A percentile compares a stretch with the other conserved stretches of the same genome.
Conservation (phyloP, 2,888 invertebrate genomes). For the Nomada hirtipes region DNA sequence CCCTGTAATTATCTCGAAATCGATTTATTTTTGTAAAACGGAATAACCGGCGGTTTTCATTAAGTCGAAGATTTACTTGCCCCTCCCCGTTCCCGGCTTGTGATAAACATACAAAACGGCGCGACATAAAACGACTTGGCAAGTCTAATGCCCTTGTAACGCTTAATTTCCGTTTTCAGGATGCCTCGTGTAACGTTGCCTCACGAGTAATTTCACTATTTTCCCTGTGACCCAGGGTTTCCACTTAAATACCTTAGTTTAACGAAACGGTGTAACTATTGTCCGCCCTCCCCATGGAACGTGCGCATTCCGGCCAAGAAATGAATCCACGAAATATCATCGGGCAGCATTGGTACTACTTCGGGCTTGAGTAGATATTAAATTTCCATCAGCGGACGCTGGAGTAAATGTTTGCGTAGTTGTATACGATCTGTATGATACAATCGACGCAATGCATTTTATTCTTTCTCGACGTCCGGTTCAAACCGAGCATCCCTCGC, state of each 20-base stretch:
- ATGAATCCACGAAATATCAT: constrained; percentile 64
- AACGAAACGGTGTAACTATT: constrained; percentile 71
- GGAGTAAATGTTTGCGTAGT: constrained; percentile 55
- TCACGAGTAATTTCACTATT: constrained; percentile 69
- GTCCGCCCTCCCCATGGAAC: constrained; percentile 45
- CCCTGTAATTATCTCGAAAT: constrained; percentile 8
- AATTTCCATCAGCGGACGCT: constrained; percentile 56
- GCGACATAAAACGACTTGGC: constrained; percentile 44
- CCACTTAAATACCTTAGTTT: constrained; percentile 68
- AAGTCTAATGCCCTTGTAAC: constrained; percentile 48
- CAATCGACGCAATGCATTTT: no score
- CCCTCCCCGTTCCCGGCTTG: constrained; percentile 15
- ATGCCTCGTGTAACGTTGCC: constrained; percentile 65
- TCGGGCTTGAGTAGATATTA: constrained; percentile 48
- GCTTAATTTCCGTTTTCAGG: constrained; percentile 57
- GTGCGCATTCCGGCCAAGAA: constrained; percentile 57
- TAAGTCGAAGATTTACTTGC: constrained; percentile 39
- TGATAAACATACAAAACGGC: constrained; percentile 39
- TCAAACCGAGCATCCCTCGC: not conserved
- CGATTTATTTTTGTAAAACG: constrained; percentile 21
- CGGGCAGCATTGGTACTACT: constrained; percentile 37
- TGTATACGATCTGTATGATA: constrained; percentile 13
- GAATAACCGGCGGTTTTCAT: constrained; percentile 28
- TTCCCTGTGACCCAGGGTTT: constrained; percentile 65
- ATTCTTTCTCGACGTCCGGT: no score